Base-by-base conservation (phyloP, 2,797 vertebrate genomes). In the Pogoniulus pusillus region DNA sequence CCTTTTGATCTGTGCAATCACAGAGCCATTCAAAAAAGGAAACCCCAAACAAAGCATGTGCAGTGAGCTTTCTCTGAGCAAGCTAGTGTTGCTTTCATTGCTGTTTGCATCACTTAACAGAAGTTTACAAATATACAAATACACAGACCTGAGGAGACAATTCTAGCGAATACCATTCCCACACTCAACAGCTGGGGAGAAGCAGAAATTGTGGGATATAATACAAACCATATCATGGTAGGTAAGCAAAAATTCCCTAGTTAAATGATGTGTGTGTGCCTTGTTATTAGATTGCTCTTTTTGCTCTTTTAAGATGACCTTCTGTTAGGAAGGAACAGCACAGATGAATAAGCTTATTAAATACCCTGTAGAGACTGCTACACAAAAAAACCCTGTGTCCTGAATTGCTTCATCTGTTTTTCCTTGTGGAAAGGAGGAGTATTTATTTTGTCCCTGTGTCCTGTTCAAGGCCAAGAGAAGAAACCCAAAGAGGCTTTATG, bases 301-400 rank as follows among this genome's bases (percentile, higher is more conserved):
- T 80, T 89, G 64, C 30, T 92, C 30, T 91, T 84, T 91, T 80
- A 80, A 85, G 63, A 49, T 74, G 69, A 62, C 53, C 34, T 20
- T 81, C 71, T 77, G 45, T 88, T 94, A 74, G 72, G 41, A 94
- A 92, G 70, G 39, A 94, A 92, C 35, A 78, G 11, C 74, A 95
- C 6, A 78, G 92, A 72, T 91, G 92, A 95, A 92, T 95, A 82
- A 91, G 78, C 93, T 92, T 81, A 92, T 92, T 95, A 85, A 93
- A 92, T 37, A 71, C 81, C 41, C 87, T 78, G 88, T 64, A 69
- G 68, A 84, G 62, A 88, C 90, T 45, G 39, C 65, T 74, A 59
- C 69, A 77, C 83, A 93, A 74, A 91, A 90, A 80, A 94, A 85
- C 54, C 77, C 58, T 74, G 77, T 80, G 65, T 43, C 62, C 69